A percentile compares a stretch with the other conserved stretches of the same genome.
Evolutionary conservation across 2,888 invertebrate species (phyloP).

Genomic region (Latrodectus hesperus): DNA sequence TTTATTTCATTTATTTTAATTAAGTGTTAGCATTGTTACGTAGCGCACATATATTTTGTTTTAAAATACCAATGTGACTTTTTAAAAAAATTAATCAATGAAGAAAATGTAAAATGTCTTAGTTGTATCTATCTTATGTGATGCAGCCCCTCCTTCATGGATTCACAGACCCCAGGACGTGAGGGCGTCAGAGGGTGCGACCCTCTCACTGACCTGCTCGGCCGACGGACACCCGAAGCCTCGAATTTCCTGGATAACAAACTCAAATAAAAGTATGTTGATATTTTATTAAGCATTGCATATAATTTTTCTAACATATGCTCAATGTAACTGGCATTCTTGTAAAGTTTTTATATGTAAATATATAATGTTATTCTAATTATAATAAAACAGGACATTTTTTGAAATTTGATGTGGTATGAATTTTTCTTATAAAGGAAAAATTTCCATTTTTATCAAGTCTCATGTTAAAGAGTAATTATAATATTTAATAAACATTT

Average conservation of each 20-base stretch:
- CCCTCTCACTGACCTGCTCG: conserved; percentile 9
- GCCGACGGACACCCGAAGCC: conserved; percentile 53
- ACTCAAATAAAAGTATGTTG: not conserved
- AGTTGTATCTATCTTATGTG: not conserved
- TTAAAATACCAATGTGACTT: not conserved
- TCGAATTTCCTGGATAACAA: conserved; percentile 36
- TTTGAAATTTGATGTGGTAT: no score
- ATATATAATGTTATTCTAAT: not conserved
- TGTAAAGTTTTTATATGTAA: not conserved
- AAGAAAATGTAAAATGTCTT: not conserved
- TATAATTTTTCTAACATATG: not conserved
- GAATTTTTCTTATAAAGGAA: not conserved
- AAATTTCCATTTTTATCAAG: not conserved
- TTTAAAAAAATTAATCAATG: not conserved
- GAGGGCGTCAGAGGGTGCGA: conserved; percentile 15
- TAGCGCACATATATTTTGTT: not conserved
- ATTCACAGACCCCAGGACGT: conserved; percentile 27
- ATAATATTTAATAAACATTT: no score
- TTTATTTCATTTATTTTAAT: no score
- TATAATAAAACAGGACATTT: not conserved
- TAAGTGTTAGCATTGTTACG: not conserved
- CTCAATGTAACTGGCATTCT: not conserved
- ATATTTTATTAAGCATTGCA: no score
- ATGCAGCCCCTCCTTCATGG: conserved; percentile 60
- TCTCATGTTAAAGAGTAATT: no score